A percentile compares a stretch with the other conserved stretches of the same genome.
These are phyloP conservation scores for Orestias chungarensis DNA, from an alignment of 2,797 vertebrate genomes.

Conservation along the genomic window DNA sequence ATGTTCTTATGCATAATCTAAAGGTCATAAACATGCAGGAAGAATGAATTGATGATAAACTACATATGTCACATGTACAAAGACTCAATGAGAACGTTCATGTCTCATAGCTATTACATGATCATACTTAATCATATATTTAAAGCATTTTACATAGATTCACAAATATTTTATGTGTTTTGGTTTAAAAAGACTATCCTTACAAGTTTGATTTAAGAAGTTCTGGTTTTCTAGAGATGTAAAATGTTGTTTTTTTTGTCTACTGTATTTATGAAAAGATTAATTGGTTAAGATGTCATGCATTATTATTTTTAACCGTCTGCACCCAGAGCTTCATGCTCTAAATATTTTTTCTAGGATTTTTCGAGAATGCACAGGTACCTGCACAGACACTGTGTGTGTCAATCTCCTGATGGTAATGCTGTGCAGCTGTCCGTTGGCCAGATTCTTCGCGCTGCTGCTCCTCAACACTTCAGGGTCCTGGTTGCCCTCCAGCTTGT, in stretches of 20 bases:
- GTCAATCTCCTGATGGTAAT: conserved; percentile 82
- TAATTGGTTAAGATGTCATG: no score
- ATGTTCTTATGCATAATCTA: neutral
- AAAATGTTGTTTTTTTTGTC: neutral
- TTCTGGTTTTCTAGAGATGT: neutral
- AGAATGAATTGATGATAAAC: neutral
- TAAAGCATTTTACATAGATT: neutral
- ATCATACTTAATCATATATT: no score
- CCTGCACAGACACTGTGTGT: conserved; percentile 76
- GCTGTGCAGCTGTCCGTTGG: conserved; percentile 86
- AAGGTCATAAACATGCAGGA: neutral
- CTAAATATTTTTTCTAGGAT: neutral
- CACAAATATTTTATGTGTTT: neutral
- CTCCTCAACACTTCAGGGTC: conserved; percentile 84
- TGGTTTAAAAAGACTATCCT: neutral
- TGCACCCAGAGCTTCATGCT: neutral
- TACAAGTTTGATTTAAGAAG: neutral
- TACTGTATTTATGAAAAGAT: neutral
- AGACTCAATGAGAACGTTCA: neutral
- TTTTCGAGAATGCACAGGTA: conserved; percentile 1
- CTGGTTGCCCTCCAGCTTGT: conserved; percentile 85
- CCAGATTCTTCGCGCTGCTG: conserved; percentile 82
- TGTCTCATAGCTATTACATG: neutral
- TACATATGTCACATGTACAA: neutral
- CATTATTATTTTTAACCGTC: neutral